phyloP scores from a whole-genome alignment of 2,113 vertebrate species.

The Hydrolagus affinis region DNA sequence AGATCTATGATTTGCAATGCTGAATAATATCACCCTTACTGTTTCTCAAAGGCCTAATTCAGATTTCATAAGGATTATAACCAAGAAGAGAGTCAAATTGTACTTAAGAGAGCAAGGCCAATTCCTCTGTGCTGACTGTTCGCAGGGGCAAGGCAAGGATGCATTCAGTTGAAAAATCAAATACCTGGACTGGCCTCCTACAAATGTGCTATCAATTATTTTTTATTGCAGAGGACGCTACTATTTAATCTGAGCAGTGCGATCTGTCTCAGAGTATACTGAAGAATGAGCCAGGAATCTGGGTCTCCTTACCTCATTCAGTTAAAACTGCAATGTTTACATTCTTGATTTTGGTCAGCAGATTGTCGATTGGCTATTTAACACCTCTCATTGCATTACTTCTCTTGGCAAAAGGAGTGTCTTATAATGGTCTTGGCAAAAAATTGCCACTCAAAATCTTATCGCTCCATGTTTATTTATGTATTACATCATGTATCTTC shows the following conservation, averaged over 20 bases:
- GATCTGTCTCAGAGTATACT: too few species aligned
- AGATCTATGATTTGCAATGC: too few species aligned
- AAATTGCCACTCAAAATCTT: background rate
- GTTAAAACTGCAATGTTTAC: background rate
- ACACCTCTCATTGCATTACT: background rate
- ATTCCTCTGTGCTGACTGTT: background rate
- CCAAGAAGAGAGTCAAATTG: background rate
- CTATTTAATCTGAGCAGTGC: background rate
- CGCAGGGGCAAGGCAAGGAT: background rate
- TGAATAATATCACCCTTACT: background rate
- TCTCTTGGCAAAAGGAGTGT: background rate
- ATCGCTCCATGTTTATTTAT: background rate
- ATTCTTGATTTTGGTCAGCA: background rate
- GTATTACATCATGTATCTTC: background rate
- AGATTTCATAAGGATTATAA: background rate
- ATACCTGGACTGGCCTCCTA: background rate
- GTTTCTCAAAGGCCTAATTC: background rate
- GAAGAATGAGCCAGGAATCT: background rate
- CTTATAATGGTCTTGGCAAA: background rate
- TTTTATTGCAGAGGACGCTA: background rate
- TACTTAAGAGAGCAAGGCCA: background rate
- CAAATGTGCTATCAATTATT: background rate
- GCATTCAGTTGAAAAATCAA: background rate
- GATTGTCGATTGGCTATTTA: background rate
- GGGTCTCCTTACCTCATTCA: background rate